phyloP scores from a whole-genome alignment of 2,113 vertebrate species.

The Pelecanoides urinatrix region DNA sequence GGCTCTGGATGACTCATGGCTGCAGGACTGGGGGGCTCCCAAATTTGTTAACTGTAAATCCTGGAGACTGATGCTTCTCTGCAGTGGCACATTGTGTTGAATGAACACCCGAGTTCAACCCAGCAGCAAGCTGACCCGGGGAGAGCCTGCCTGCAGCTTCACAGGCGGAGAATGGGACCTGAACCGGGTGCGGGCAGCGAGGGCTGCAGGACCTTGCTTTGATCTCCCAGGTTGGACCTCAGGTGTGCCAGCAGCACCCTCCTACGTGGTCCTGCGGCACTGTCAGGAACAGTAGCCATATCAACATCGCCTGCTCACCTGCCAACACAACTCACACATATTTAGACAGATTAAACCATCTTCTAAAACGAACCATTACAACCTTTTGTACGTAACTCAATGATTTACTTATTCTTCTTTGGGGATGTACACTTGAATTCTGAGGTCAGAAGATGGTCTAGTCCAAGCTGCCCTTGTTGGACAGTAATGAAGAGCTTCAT shows the following conservation, averaged over 20 bases:
- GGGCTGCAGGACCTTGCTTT: neutral
- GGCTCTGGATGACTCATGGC: neutral
- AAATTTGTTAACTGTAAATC: neutral
- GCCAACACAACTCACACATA: neutral
- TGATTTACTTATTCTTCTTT: neutral
- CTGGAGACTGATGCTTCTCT: neutral
- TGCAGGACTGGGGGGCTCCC: neutral
- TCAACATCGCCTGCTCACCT: neutral
- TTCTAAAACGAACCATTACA: neutral
- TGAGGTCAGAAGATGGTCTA: neutral
- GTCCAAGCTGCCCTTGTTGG: neutral
- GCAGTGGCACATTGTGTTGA: neutral
- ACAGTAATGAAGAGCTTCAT: neutral
- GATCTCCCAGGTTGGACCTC: too few species aligned
- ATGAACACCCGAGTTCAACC: neutral
- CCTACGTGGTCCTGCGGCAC: neutral
- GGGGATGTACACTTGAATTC: neutral
- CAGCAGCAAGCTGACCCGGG: neutral
- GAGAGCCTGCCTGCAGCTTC: neutral
- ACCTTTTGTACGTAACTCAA: neutral
- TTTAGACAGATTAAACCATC: neutral
- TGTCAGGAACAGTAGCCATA: fast-evolving
- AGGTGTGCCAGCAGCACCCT: neutral
- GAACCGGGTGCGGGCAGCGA: fast-evolving
- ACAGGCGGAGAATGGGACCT: neutral